Percentiles rank a stretch among this genome's conserved stretches.
Conservation (phyloP, 2,113 vertebrate species). For the Dicerorhinus sumatrensis region DNA sequence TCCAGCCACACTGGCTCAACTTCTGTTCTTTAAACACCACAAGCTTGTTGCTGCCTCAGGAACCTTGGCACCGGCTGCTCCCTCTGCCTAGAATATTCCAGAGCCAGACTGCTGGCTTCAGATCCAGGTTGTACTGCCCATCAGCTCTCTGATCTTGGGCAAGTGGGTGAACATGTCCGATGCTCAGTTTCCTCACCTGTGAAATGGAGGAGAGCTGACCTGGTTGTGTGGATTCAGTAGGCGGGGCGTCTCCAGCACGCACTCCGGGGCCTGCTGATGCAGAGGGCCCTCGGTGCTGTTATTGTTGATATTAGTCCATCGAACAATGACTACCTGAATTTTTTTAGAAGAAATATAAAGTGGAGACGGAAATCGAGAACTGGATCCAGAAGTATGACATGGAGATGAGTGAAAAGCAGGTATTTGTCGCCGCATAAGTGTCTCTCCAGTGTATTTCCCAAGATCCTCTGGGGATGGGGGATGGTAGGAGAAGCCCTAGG, state of each 20-base stretch:
- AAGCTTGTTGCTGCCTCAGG: neutral
- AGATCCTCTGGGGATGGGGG: neutral
- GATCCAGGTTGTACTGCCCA: neutral
- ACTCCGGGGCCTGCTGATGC: fast-evolving
- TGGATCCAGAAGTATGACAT: constrained; percentile 92
- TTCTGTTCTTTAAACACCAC: neutral
- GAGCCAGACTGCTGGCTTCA: neutral
- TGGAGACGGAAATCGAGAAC: constrained; percentile 90
- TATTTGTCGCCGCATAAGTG: constrained; percentile 71
- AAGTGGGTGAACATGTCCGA: neutral
- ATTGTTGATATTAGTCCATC: too few species aligned
- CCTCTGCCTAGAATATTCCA: neutral
- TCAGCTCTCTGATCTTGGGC: neutral
- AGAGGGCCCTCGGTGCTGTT: fast-evolving
- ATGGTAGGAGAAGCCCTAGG: neutral
- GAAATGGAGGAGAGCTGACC: neutral
- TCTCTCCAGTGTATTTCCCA: neutral
- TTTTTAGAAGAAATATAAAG: constrained; percentile 90
- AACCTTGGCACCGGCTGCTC: neutral
- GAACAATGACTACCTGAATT: neutral
- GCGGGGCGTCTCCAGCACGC: fast-evolving
- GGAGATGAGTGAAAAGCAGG: constrained; percentile 92
- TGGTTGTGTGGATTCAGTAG: too few species aligned
- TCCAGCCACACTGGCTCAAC: neutral
- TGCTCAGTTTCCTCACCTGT: neutral